phyloP scores from a whole-genome alignment of 2,113 vertebrate genomes.

The Piaya cayana region DNA sequence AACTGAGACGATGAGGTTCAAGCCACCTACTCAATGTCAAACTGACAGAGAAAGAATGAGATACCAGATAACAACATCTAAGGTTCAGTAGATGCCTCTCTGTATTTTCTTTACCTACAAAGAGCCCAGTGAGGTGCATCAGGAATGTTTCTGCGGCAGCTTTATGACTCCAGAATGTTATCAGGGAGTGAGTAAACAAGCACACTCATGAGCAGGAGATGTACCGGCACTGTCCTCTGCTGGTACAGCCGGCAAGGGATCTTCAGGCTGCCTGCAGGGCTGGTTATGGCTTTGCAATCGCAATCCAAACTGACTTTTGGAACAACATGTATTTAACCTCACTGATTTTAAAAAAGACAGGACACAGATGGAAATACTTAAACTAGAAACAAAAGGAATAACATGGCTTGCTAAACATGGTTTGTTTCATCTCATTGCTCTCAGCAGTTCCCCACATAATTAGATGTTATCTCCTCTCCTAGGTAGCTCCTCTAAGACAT shows the following conservation, averaged over 20 bases:
- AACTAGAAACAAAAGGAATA: neutral
- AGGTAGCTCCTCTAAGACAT: neutral
- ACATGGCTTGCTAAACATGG: fast-evolving
- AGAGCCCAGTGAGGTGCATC: fast-evolving
- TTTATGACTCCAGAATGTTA: neutral
- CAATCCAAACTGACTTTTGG: neutral
- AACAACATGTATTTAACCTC: fast-evolving
- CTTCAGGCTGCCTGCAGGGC: neutral
- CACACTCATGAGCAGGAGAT: fast-evolving
- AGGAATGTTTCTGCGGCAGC: neutral
- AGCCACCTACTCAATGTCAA: neutral
- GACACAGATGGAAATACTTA: neutral
- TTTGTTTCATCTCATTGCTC: neutral
- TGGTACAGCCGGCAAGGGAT: neutral
- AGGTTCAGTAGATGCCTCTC: neutral
- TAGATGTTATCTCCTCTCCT: neutral
- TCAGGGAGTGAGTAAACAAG: fast-evolving
- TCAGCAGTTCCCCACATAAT: neutral
- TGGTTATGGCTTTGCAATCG: neutral
- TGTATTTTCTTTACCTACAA: neutral
- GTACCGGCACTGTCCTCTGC: neutral
- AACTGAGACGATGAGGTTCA: neutral
- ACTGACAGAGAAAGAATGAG: neutral
- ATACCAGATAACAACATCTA: neutral
- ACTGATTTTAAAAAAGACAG: neutral